Evolutionary conservation across 2,797 vertebrate species (phyloP).

Genomic region (Myotis findleyi): DNA sequence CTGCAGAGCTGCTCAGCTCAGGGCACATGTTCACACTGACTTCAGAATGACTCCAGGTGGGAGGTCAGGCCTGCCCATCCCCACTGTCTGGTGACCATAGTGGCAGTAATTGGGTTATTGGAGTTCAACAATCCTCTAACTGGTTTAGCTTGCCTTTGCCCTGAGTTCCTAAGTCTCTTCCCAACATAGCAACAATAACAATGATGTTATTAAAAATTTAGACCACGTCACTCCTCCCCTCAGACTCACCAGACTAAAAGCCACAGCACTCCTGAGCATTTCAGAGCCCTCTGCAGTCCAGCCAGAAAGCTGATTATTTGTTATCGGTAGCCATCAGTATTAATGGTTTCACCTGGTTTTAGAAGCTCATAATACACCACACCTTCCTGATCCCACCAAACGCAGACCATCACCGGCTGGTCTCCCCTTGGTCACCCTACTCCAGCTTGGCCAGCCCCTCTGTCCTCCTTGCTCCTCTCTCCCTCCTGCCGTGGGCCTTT

Average conservation of each 20-base stretch:
- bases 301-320: neutral
- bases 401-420: neutral
- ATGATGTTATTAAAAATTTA: constrained; percentile 1
- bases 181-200: neutral
- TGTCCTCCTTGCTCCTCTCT: neutral
- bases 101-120: neutral
- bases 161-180: neutral
- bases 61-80: neutral
- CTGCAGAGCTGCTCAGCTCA: neutral
- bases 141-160: neutral
- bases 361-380: too few relatives aligned
- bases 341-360: too few relatives aligned
- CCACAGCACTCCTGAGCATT: neutral
- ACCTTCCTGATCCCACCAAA: too few relatives aligned
- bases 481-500: neutral
- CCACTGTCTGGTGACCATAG: neutral
- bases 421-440: neutral
- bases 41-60: neutral
- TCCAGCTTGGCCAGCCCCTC: neutral
- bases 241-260: neutral
- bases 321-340: too few relatives aligned
- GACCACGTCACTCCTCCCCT: neutral
- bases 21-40: neutral
- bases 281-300: neutral
- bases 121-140: neutral